phyloP scores from a whole-genome alignment of 2,888 invertebrate species.

The Pseudanteris insignis region DNA sequence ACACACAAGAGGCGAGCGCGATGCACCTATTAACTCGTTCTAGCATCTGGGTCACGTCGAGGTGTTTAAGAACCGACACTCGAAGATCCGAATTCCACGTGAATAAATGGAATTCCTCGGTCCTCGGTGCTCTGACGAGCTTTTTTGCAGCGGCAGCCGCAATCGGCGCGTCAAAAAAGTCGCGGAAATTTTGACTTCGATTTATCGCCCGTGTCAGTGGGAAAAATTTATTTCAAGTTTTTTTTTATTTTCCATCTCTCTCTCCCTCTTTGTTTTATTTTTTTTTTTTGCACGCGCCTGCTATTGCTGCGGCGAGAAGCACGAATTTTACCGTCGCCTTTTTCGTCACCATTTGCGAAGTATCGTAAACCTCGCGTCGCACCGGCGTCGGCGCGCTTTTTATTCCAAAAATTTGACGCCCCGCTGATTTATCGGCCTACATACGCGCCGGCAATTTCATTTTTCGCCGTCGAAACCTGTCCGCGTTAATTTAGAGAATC shows the following conservation, averaged over 20 bases:
- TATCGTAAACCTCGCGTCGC: slow-evolving; percentile 11
- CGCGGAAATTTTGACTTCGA: slow-evolving; percentile 6
- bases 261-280: too few relatives aligned
- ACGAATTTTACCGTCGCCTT: slow-evolving; percentile 1
- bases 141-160: slow-evolving; percentile 4
- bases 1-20: too few relatives aligned
- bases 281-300: slow-evolving; percentile 5
- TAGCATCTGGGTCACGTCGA: slow-evolving; percentile 54
- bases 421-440: slow-evolving; percentile 15
- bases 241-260: too few relatives aligned
- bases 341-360: slow-evolving; percentile 3
- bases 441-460: slow-evolving; percentile 9
- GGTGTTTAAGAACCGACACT: slow-evolving; percentile 48
- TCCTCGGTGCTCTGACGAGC: neutral
- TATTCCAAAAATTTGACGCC: slow-evolving; percentile 16
- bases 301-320: too few relatives aligned
- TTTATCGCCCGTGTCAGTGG: slow-evolving; percentile 3
- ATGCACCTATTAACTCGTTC: too few relatives aligned
- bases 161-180: slow-evolving; percentile 2
- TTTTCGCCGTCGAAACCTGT: slow-evolving; percentile 4
- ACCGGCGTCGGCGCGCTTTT: slow-evolving; percentile 12
- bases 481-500: slow-evolving; percentile 15
- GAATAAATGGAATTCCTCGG: slow-evolving; percentile 9
- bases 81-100: slow-evolving; percentile 16
- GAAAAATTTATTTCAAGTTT: slow-evolving; percentile 15